These are phyloP conservation scores for Acropternis orthonyx DNA, from an alignment of 2,797 vertebrate species.

Conservation along the genomic window DNA sequence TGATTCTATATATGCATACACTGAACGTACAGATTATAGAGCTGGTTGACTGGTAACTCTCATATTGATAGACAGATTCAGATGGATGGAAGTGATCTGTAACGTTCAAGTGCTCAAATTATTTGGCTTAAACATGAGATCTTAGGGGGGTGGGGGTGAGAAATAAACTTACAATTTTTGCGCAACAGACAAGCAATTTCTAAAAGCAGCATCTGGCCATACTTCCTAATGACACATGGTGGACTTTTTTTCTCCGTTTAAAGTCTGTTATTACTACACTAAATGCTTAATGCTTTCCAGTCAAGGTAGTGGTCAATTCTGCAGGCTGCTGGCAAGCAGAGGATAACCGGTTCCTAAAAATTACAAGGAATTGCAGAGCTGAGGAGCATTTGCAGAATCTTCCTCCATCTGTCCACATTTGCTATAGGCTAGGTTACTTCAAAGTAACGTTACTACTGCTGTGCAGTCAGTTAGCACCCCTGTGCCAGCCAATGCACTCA, in stretches of 20 bases:
- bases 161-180: neutral
- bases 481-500: neutral
- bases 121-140: neutral
- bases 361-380: neutral
- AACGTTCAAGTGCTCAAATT: neutral
- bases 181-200: neutral
- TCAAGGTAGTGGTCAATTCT: neutral
- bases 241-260: neutral
- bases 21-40: neutral
- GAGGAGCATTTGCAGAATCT: neutral
- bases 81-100: neutral
- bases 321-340: neutral
- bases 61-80: neutral
- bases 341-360: neutral
- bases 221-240: rapidly evolving
- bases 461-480: neutral
- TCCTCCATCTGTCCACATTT: neutral
- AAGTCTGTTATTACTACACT: neutral
- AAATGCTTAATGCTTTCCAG: neutral
- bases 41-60: neutral
- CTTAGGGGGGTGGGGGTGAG: rapidly evolving
- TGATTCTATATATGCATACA: neutral
- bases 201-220: neutral
- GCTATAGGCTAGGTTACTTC: neutral
- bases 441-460: neutral